Evolutionary conservation across 2,888 invertebrate species (phyloP), one percentile per base, ranked within the genome.

Genomic region (Harpagoxenus sublaevis): DNA sequence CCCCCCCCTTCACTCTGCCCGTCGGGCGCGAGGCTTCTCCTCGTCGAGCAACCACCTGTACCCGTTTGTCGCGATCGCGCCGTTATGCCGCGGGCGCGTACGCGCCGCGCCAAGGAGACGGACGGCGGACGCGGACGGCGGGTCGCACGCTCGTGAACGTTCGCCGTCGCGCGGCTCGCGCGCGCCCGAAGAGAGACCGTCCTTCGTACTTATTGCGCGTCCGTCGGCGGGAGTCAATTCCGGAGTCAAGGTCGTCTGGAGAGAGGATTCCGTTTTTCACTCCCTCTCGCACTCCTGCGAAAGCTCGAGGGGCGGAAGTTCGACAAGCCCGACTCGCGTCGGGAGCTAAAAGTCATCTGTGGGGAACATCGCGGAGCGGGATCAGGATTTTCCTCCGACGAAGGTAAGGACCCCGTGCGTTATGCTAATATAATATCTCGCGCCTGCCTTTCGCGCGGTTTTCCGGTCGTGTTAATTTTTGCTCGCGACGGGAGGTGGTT

Each of bases 211-310:
- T n/a, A 0, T 10, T 23, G 62, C 62, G 45, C 18, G 55, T 12
- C 31, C 60, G 35, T 28, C 48, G 35, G n/a, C 15, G 57, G 9
- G 28, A 53, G 10, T 57, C 35, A 51, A n/a, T 48, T 35, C 31
- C 74, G 60, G 74, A 73, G 73, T 79, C 79, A 79, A 73, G 79
- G 79, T 79, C 79, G 57, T 71, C 10, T 15, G 45, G 42, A n/a
- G 28, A 15, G 42, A 9, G 31, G 35, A 15, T 9, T 31, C 4
- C 15, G 8, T 6, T 8, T 28, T 1, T 31, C 1, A 5, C 31
- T 31, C 31, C 31, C 10, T 45, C 42, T 28, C 39, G 71, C 42
- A 18, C 28, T 10, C 48, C 3, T 3, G 15, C 51, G 78, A 31
- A 23, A 5, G 8, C 45, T 60, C 15, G 15, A 45, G 6, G 57